Evolutionary conservation across 2,113 vertebrate genomes (phyloP), one percentile per base, ranked within the genome.

Genomic region (Halichoerus grypus): DNA sequence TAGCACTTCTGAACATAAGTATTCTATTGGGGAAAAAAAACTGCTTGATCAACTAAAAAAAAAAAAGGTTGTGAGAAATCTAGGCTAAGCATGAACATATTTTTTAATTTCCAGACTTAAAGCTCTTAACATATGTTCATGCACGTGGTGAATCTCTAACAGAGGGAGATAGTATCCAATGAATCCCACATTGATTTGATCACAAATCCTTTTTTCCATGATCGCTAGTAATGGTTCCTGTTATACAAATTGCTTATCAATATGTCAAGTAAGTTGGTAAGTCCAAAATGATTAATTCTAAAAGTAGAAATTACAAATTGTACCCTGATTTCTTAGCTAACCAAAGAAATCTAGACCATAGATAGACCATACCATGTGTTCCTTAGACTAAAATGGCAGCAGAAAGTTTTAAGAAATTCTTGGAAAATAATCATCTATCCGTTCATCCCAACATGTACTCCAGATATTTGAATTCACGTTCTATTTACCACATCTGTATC

Each of bases 301-400:
- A 85, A 95, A 94, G 95, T 85, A 88, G 91, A 94, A 82, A 65
- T 97, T 76, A 96, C 65, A 94, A 95, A 83, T 59, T 87, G 19
- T 53, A 69, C 49, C 77, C 33, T 46, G 61, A 91, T 95, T 96
- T 28, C 79, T 90, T 83, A 96, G 59, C 46, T 95, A 93, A 83
- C 36, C 74, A 95, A 91, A 94, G 94, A 95, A 97, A 71, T 76
- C 51, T 55, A 74, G 2, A 69, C 55, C 12, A 86, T 36, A 76
- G 51, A 55, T 24, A 92, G 57, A 33, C 19, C 65, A 51, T 3
- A 46, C 26, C 74, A 83, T 53, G 55, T 51, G 63, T 84, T 55
- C 31, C 9, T 91, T 53, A 74, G 71, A 77, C 61, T 76, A 55
- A 88, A 96, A 92, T 82, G 22, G 76, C 57, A 90, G n/a, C 65